phyloP scores from a whole-genome alignment of 2,797 vertebrate genomes.

The Rhincodon typus region DNA sequence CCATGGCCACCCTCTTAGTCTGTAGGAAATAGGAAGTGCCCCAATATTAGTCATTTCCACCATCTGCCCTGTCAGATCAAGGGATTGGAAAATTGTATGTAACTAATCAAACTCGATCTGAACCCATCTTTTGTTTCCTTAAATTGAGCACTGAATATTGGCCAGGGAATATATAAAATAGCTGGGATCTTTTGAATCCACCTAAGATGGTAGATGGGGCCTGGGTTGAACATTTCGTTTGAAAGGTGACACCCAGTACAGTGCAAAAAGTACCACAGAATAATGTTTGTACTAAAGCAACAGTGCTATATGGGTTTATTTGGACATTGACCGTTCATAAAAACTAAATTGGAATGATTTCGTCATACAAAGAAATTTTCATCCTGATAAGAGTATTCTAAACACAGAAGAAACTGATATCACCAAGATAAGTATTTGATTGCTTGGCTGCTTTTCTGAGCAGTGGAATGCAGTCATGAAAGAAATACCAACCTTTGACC shows the following conservation, averaged over 20 bases:
- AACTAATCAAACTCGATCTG: no score
- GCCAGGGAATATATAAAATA: no score
- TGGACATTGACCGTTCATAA: background rate
- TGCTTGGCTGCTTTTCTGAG: background rate
- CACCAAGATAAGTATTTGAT: background rate
- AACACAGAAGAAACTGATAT: background rate
- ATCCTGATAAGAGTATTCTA: background rate
- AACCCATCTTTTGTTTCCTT: no score
- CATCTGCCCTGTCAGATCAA: no score
- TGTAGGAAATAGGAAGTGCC: no score
- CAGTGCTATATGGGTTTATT: background rate
- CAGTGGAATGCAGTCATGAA: background rate
- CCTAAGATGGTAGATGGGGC: no score
- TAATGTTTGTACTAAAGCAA: background rate
- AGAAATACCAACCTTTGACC: background rate
- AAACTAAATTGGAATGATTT: background rate
- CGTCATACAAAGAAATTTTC: background rate
- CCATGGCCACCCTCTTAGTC: no score
- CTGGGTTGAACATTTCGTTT: background rate
- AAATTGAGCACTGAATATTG: no score
- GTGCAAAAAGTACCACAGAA: background rate
- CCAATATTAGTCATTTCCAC: no score
- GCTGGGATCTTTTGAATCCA: no score
- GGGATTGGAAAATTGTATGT: no score
- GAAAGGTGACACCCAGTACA: background rate